These are phyloP conservation scores for Myotis brandtii DNA, from an alignment of 2,113 vertebrate species.

Conservation along the genomic window DNA sequence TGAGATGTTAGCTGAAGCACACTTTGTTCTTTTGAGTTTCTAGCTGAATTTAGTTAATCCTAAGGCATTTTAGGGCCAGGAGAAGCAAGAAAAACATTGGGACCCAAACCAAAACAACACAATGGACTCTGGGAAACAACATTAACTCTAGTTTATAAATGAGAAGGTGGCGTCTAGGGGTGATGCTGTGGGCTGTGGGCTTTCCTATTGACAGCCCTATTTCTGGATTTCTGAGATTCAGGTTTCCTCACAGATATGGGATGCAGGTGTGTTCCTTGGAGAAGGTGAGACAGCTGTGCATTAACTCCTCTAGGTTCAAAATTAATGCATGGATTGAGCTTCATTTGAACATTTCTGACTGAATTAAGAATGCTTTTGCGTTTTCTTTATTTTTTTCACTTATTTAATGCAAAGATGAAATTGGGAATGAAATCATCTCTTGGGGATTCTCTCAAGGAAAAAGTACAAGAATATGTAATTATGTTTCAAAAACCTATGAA, in stretches of 20 bases:
- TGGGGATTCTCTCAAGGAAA: not conserved
- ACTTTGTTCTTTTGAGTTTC: not conserved
- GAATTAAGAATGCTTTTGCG: not conserved
- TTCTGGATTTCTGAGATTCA: not conserved
- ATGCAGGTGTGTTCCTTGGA: rapidly evolving
- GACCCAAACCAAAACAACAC: not conserved
- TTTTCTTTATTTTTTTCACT: slow-evolving; percentile 38
- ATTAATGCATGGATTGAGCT: not conserved
- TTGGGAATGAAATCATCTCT: slow-evolving; percentile 5
- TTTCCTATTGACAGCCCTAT: not conserved
- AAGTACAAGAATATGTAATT: not conserved
- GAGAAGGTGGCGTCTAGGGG: too few species aligned
- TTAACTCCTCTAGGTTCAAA: not conserved
- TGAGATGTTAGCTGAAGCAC: not conserved
- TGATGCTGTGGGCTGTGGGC: not conserved
- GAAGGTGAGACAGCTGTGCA: not conserved
- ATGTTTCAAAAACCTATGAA: slow-evolving; percentile 18
- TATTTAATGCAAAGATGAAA: slow-evolving; percentile 36
- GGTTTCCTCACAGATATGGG: not conserved
- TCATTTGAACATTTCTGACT: not conserved
- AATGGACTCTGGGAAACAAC: not conserved
- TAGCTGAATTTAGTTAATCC: slow-evolving; percentile 7
- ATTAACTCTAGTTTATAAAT: not conserved
- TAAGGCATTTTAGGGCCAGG: not conserved
- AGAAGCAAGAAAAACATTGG: slow-evolving; percentile 20